Evolutionary conservation across 2,888 invertebrate species (phyloP), one percentile per base, ranked within the genome.

Genomic region (Coelopa pilipes): DNA sequence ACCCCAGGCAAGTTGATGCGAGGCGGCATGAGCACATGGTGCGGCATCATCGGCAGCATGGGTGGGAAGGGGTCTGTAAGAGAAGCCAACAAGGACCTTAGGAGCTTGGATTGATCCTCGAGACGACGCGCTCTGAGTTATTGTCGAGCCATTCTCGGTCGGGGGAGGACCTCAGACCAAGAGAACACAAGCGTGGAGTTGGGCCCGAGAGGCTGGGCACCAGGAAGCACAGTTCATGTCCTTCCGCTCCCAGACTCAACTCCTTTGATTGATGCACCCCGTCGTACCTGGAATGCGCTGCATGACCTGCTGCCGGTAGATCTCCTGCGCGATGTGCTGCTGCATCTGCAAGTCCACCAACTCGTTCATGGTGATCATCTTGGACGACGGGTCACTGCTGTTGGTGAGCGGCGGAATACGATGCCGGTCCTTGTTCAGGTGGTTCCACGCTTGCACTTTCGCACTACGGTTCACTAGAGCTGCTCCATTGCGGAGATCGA

Each of bases 271-370:
- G n/a, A 17, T 55, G 19, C 17, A 1, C 21, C 21, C 1, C 2
- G 0, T 55, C 21, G 75, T 62, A 88, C 88, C 88, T 76, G 88
- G 88, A 76, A 88, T 87, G 66, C 88, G 84, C 79, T 88, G 88
- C 86, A 88, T 86, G 73, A 88, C 87, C 81, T 88, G 88, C 72
- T 88, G 88, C 12, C 88, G 85, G 77, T 88, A 88, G 9, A 88
- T 82, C 80, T 88, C 88, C 76, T 88, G 88, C 12, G 88, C 88
- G 75, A 88, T 83, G 78, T 88, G 88, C 76, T 88, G 88, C 75
- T 87, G 87, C 85, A 88, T 86, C 76, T 86, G 81, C 82, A 88
- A 83, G 81, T 88, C 88, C 82, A 87, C 86, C 74, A 87, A 78
- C 74, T 88, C 87, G 80, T 87, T 87, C 86, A 88, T 87, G 71